A percentile compares a stretch with the other conserved stretches of the same genome.
These are phyloP conservation scores for Aleiodes testaceus DNA, from an alignment of 2,888 invertebrate genomes.

Conservation along the genomic window DNA sequence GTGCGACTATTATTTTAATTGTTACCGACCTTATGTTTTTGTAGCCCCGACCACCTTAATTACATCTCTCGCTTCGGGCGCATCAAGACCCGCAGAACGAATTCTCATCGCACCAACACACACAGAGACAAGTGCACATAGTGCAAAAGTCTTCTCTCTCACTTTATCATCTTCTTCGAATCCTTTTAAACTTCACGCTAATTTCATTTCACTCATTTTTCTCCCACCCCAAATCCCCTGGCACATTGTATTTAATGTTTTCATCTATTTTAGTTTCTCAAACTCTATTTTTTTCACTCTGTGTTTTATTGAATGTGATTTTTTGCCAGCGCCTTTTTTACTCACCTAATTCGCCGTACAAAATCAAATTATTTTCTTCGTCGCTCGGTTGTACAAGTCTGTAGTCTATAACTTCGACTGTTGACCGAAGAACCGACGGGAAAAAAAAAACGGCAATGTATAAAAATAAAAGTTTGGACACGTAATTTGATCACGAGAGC, in stretches of 20 bases:
- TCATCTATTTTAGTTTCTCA: background rate
- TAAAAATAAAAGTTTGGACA: slow-evolving; percentile 35
- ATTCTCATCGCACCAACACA: slow-evolving; percentile 39
- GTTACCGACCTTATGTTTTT: slow-evolving; percentile 55
- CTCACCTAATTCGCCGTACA: slow-evolving; percentile 1
- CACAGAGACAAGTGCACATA: background rate
- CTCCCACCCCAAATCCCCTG: background rate
- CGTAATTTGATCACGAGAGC: slow-evolving; percentile 44
- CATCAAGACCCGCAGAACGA: slow-evolving; percentile 35
- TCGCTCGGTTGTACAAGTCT: background rate
- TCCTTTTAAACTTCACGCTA: slow-evolving; percentile 26
- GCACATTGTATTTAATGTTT: background rate
- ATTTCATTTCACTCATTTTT: slow-evolving; percentile 30
- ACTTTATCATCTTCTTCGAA: slow-evolving; percentile 27
- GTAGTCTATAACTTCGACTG: slow-evolving; percentile 28
- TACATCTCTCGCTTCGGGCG: slow-evolving; percentile 54
- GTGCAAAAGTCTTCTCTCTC: slow-evolving; percentile 20
- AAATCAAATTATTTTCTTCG: slow-evolving; percentile 33
- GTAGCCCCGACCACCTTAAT: slow-evolving; percentile 59
- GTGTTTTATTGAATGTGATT: background rate
- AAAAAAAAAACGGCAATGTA: background rate
- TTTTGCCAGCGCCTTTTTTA: background rate
- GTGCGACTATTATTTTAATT: slow-evolving; percentile 65
- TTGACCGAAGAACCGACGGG: slow-evolving; percentile 23
- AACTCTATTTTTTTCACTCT: background rate